These are phyloP conservation scores for Limosa lapponica DNA, from an alignment of 2,797 vertebrate species.

Conservation along the genomic window DNA sequence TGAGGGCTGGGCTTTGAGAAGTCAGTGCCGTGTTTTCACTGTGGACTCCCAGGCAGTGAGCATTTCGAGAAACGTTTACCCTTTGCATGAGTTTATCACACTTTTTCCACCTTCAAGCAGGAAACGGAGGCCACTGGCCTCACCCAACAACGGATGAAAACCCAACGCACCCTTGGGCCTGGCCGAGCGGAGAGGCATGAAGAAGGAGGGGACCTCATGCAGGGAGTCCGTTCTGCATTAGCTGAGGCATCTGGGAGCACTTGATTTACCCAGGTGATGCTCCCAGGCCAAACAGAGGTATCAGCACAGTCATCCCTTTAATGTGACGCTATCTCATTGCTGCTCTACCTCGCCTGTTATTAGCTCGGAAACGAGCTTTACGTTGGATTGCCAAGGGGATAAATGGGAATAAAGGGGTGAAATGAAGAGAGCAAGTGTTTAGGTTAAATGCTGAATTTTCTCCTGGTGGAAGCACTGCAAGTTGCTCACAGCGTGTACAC, in stretches of 20 bases:
- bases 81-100: not conserved
- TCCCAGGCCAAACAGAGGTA: conserved; percentile 11
- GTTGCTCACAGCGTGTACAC: not conserved
- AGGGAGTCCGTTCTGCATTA: not conserved
- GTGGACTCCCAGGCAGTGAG: not conserved
- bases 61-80: not conserved
- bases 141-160: not conserved
- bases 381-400: not conserved
- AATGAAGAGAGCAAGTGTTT: not conserved
- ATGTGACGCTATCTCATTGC: not conserved
- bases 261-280: not conserved
- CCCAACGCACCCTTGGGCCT: not conserved
- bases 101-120: not conserved
- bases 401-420: not conserved
- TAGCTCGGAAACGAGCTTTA: not conserved
- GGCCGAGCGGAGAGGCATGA: rapidly evolving
- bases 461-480: not conserved
- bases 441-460: not conserved
- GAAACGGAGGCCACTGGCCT: not conserved
- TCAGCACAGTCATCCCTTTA: conserved; percentile 6
- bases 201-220: not conserved
- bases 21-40: rapidly evolving
- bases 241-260: not conserved
- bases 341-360: not conserved
- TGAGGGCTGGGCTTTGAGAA: not conserved